A percentile compares a stretch with the other conserved stretches of the same genome.
Evolutionary conservation across 2,888 invertebrate species (phyloP).

Genomic region (Cantharis rufa): DNA sequence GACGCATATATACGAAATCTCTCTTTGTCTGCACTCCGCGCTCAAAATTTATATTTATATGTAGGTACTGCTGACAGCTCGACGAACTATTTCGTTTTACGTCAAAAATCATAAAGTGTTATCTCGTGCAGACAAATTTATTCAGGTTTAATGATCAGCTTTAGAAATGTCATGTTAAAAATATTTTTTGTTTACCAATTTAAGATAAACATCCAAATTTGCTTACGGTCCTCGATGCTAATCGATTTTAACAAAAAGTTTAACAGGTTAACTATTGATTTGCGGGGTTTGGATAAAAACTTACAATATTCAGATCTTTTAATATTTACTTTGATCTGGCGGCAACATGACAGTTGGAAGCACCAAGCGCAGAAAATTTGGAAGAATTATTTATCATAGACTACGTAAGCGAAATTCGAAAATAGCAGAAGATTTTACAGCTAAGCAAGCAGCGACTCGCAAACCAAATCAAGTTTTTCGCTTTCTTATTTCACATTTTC

Average conservation of each 20-base stretch:
- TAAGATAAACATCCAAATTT: background rate
- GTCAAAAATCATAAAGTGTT: background rate
- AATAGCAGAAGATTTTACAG: background rate
- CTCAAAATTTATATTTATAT: constrained; percentile 2
- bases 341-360: background rate
- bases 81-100: background rate
- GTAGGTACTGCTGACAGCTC: background rate
- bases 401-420: background rate
- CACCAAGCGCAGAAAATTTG: background rate
- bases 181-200: background rate
- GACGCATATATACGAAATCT: background rate
- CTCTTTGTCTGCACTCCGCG: background rate
- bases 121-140: constrained; percentile 1
- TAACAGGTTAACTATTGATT: no score
- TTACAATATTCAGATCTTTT: no score
- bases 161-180: background rate
- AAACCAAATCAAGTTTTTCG: background rate
- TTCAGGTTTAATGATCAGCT: background rate
- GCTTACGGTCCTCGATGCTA: background rate
- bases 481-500: background rate
- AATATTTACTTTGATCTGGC: no score
- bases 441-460: background rate
- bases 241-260: background rate
- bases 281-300: no score
- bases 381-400: background rate